These are phyloP conservation scores for Cantharis rufa DNA, from an alignment of 2,888 invertebrate species.

Conservation along the genomic window DNA sequence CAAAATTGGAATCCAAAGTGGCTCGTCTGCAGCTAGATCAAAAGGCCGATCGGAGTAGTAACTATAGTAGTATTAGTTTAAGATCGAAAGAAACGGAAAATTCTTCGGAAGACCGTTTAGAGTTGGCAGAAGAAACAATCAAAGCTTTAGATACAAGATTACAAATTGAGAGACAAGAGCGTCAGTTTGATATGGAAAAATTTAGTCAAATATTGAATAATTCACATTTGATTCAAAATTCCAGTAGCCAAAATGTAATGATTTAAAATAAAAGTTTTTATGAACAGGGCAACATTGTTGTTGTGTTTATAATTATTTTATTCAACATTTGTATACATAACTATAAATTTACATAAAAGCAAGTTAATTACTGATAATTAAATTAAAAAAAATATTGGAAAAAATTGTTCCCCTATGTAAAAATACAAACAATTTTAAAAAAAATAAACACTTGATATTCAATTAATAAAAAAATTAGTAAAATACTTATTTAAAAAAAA, in stretches of 20 bases:
- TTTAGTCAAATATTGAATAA: conserved; percentile 46
- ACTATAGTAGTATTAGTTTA: conserved; percentile 13
- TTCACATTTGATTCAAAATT: neutral
- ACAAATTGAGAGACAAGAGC: conserved; percentile 66
- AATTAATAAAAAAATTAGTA: neutral
- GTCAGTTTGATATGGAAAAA: conserved; percentile 63
- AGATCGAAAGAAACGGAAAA: conserved; percentile 6
- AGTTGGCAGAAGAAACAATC: conserved; percentile 68
- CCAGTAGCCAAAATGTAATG: neutral
- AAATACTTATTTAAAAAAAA: neutral
- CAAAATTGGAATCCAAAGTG: conserved; percentile 61
- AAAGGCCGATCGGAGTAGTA: conserved; percentile 50
- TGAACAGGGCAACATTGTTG: neutral
- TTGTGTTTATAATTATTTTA: conserved; percentile 33
- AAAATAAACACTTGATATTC: neutral
- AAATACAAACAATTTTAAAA: neutral
- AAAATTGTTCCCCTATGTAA: neutral
- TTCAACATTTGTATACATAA: conserved; percentile 41
- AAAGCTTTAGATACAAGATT: conserved; percentile 67
- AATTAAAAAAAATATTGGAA: neutral
- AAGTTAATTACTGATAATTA: conserved; percentile 33
- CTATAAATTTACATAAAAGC: conserved; percentile 41
- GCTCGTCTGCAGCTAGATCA: conserved; percentile 62
- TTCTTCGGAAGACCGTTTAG: conserved; percentile 54
- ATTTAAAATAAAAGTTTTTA: neutral